These are phyloP conservation scores for Pangasianodon gigas DNA, from an alignment of 2,113 vertebrate species.

Conservation along the genomic window DNA sequence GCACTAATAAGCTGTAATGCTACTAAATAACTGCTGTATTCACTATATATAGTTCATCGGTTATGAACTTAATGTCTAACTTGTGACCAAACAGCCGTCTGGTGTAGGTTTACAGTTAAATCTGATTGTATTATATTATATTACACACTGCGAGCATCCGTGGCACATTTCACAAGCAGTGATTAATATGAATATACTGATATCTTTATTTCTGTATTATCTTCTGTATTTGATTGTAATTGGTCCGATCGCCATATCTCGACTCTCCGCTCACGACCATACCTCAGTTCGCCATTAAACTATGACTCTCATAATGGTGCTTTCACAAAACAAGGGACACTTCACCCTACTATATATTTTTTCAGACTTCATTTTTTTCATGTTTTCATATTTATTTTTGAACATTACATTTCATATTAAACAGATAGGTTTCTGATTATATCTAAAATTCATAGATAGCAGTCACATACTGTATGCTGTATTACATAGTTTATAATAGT, in stretches of 20 bases:
- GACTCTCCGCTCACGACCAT: constrained; percentile 69
- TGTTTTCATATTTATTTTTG: constrained; percentile 45
- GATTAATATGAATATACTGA: constrained; percentile 65
- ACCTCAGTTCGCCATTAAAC: constrained; percentile 83
- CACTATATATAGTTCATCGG: neutral
- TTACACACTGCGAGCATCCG: constrained; percentile 38
- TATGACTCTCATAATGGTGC: constrained; percentile 68
- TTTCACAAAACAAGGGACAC: constrained; percentile 71
- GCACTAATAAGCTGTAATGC: neutral
- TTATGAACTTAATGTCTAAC: neutral
- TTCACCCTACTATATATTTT: constrained; percentile 45
- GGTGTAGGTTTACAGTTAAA: constrained; percentile 8
- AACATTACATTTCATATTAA: neutral
- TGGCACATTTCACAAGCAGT: constrained; percentile 63
- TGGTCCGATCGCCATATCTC: constrained; percentile 49
- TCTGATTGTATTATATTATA: constrained; percentile 40
- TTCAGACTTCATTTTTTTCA: constrained; percentile 22
- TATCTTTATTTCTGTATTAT: constrained; percentile 73
- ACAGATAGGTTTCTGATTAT: neutral
- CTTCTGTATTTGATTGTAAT: constrained; percentile 67
- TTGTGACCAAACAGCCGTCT: neutral
- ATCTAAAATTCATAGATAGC: neutral
- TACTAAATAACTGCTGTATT: neutral
- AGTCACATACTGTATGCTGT: neutral
- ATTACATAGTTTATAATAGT: neutral